Evolutionary conservation across 2,113 vertebrate species (phyloP).

Genomic region (Prolemur simus): DNA sequence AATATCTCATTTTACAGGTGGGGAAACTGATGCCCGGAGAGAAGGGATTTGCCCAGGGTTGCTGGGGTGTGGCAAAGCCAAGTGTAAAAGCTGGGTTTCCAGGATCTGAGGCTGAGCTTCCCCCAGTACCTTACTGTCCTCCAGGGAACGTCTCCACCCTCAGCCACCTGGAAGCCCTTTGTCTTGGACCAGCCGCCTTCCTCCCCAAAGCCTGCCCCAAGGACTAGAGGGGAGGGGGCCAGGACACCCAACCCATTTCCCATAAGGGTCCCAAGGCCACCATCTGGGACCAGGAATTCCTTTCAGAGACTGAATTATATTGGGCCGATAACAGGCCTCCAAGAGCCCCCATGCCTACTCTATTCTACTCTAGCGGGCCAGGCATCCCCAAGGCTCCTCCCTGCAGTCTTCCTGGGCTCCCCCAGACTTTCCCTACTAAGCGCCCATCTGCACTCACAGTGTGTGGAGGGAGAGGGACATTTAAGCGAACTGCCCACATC

Average conservation of each 20-base stretch:
- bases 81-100: neutral
- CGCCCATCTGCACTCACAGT: neutral
- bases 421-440: neutral
- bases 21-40: neutral
- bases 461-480: neutral
- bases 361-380: neutral
- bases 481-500: neutral
- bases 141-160: neutral
- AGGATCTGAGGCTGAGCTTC: neutral
- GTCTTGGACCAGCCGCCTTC: slow-evolving; percentile 4
- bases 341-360: neutral
- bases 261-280: slow-evolving; percentile 65
- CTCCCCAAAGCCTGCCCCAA: neutral
- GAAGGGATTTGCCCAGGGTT: neutral
- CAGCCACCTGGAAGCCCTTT: slow-evolving; percentile 58
- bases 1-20: neutral
- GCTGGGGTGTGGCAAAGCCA: neutral
- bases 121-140: neutral
- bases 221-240: slow-evolving; percentile 38
- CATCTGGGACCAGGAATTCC: slow-evolving; percentile 66
- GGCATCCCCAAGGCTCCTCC: neutral
- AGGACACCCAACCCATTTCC: slow-evolving; percentile 62
- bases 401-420: neutral
- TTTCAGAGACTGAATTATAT: slow-evolving; percentile 57
- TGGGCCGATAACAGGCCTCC: slow-evolving; percentile 45